Evolutionary conservation across 2,888 invertebrate genomes (phyloP), one percentile per base, ranked within the genome.

Genomic region (Cerceris rybyensis): DNA sequence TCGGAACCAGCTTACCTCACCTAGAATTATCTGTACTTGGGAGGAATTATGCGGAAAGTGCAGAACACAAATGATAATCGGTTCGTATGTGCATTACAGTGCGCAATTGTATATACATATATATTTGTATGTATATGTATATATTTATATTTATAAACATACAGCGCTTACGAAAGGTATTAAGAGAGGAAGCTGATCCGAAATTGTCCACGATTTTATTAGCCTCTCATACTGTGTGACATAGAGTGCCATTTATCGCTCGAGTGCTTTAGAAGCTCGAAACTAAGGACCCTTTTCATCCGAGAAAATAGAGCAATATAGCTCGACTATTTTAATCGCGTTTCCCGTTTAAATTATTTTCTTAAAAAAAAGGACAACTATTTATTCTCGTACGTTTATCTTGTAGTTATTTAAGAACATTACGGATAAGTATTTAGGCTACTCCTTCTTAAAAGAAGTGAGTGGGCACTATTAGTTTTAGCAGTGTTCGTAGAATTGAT

Each of bases 1-100:
- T 87, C 91, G 81, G 90, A 92, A 67, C 76, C 90, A 49, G 80
- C 88, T 77, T 92, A 89, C 79, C 88, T 92, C 83, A 89, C 92
- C 78, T 91, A 85, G 58, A 57, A 52, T 54, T 55, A 14, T 9
- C 17, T 59, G 14, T 59, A 14, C 64, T 13, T 28, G 39, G 39
- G 49, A 70, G 39, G 13, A n/a, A 55, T 42, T 6, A 28, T 1
- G 13, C n/a, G 11, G 43, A n/a, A 59, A 41, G 28, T 28, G 28
- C 28, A 28, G 28, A 28, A 28, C 4, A 28, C 4, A 28, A 28
- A 28, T 2, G 1, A 28, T 28, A 28, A 28, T 28, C 28, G 28
- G 28, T 28, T 28, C 28, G 28, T 28, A 2, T 28, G 28, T 28
- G 28, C 28, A 28, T 28, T 28, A 28, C 28, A 28, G 28, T 4